A percentile compares a stretch with the other conserved stretches of the same genome.
These are phyloP conservation scores for Muscidifurax raptorellus DNA, from an alignment of 1,140 invertebrate species.

Conservation along the genomic window DNA sequence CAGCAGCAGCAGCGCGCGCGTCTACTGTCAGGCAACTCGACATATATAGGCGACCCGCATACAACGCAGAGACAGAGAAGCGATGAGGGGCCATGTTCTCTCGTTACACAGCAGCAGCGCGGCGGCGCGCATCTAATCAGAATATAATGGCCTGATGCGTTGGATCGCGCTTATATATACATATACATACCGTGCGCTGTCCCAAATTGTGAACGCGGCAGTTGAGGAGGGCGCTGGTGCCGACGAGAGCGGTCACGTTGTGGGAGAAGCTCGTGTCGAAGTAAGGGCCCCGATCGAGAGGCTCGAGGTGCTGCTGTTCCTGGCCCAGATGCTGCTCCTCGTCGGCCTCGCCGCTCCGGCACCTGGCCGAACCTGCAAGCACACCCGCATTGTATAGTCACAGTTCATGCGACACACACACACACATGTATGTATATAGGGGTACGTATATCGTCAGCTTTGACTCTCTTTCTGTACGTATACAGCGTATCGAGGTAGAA, in stretches of 20 bases:
- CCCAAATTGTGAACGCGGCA: constrained; percentile 88
- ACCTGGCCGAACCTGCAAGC: constrained; percentile 65
- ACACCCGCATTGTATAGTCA: constrained; percentile 47
- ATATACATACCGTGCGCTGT: constrained; percentile 82
- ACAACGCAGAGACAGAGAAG: background rate
- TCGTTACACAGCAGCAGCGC: background rate
- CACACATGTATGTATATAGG: background rate
- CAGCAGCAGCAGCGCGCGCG: background rate
- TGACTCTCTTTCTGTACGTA: background rate
- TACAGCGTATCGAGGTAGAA: background rate
- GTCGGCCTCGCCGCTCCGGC: constrained; percentile 67
- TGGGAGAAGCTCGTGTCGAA: constrained; percentile 84
- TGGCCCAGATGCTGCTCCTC: constrained; percentile 66
- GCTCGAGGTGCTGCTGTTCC: constrained; percentile 66
- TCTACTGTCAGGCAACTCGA: background rate
- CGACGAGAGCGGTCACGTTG: constrained; percentile 88
- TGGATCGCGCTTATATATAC: background rate
- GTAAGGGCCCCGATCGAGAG: constrained; percentile 80
- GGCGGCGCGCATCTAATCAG: background rate
- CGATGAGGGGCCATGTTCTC: background rate
- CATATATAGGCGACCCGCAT: background rate
- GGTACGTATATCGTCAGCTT: too few relatives aligned
- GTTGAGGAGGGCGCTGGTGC: constrained; percentile 85
- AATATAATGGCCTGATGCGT: background rate
- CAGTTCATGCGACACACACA: constrained; percentile 23